Evolutionary conservation across 2,113 vertebrate genomes (phyloP).

Genomic region (Nannobrachium achirus): DNA sequence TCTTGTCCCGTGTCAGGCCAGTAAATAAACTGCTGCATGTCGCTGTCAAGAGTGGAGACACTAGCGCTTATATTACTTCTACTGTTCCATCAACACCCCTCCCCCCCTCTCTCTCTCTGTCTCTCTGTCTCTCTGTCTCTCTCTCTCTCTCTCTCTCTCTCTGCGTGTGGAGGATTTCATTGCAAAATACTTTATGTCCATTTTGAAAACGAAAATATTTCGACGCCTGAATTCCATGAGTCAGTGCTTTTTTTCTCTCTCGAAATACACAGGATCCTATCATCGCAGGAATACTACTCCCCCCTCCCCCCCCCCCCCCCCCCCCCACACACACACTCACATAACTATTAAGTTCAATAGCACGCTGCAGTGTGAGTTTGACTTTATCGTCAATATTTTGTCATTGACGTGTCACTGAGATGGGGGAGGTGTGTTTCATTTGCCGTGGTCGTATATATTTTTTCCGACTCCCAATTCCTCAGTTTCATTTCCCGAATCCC

Average conservation of each 20-base stretch:
- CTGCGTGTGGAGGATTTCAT: too few relatives aligned
- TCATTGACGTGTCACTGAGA: conserved; percentile 21
- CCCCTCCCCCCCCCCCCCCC: too few relatives aligned
- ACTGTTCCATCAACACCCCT: conserved; percentile 30
- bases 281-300: too few relatives aligned
- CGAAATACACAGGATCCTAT: too few relatives aligned
- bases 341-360: conserved; percentile 18
- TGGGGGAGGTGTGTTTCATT: background rate
- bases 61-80: background rate
- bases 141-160: conserved; percentile 7
- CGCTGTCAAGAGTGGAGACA: conserved; percentile 44
- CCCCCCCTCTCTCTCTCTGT: background rate
- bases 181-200: conserved; percentile 5
- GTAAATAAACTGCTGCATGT: conserved; percentile 35
- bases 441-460: too few relatives aligned
- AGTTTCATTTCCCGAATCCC: too few relatives aligned
- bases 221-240: conserved; percentile 20
- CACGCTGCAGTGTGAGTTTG: conserved; percentile 13
- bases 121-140: background rate
- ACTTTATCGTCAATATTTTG: conserved; percentile 16
- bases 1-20: conserved; percentile 16
- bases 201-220: conserved; percentile 11
- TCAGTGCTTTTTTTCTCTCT: background rate
- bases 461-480: too few relatives aligned
- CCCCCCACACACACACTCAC: background rate